Conservation (phyloP, 2,113 vertebrate species). For the Urocolius indicus region DNA sequence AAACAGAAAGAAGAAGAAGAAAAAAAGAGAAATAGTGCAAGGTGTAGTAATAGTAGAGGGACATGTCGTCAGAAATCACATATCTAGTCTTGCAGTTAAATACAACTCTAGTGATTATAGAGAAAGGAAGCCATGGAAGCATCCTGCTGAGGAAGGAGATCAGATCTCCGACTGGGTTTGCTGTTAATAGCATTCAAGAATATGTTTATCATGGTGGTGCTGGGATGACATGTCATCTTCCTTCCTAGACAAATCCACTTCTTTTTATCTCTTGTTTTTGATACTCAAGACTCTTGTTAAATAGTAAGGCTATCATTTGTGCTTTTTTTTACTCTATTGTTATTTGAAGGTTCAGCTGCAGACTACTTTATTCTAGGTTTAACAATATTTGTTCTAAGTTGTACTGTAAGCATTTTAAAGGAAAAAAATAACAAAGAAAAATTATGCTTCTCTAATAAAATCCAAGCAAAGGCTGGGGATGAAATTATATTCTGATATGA, state of each 20-base stretch:
- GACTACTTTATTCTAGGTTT: not conserved
- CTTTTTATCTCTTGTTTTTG: not conserved
- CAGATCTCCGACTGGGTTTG: rapidly evolving
- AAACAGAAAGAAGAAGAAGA: not conserved
- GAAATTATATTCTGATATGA: not conserved
- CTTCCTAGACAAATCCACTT: not conserved
- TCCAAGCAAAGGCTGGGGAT: not conserved
- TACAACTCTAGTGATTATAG: not conserved
- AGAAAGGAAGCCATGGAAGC: not conserved
- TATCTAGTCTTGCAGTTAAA: not conserved
- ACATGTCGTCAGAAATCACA: not conserved
- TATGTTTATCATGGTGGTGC: not conserved
- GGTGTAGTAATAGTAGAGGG: not conserved
- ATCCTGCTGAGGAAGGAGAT: not conserved
- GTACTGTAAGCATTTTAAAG: not conserved
- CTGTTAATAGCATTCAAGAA: not conserved
- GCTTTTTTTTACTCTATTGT: not conserved
- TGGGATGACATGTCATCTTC: not conserved
- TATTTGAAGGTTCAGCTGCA: not conserved
- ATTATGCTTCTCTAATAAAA: not conserved
- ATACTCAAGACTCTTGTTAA: not conserved
- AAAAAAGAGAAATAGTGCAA: not conserved
- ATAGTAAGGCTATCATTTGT: not conserved
- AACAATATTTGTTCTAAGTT: not conserved
- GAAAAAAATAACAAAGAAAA: not conserved